These are phyloP conservation scores for Apodemia duryi DNA, from an alignment of 2,888 invertebrate species.

Conservation along the genomic window DNA sequence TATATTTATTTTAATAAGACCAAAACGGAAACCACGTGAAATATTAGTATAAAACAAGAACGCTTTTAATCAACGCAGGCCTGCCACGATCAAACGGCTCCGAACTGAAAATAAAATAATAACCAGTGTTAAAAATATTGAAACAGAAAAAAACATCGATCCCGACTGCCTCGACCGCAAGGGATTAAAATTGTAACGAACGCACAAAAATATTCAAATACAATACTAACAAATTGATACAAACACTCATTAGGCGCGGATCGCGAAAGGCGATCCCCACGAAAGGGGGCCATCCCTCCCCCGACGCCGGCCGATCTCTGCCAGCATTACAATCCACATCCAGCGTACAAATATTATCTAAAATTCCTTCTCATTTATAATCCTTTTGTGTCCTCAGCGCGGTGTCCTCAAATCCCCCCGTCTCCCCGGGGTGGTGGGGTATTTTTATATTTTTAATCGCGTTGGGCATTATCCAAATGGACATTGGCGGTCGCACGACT, in stretches of 20 bases:
- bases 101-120: slow-evolving; percentile 48
- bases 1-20: slow-evolving; percentile 18
- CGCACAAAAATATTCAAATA: slow-evolving; percentile 78
- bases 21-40: slow-evolving; percentile 35
- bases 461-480: slow-evolving; percentile 80
- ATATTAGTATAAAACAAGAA: slow-evolving; percentile 29
- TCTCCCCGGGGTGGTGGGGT: slow-evolving; percentile 54
- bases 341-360: slow-evolving; percentile 80
- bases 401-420: slow-evolving; percentile 68
- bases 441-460: slow-evolving; percentile 80
- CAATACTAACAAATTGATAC: slow-evolving; percentile 80
- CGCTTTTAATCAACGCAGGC: slow-evolving; percentile 66
- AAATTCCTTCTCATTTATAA: slow-evolving; percentile 81
- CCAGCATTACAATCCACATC: slow-evolving; percentile 77
- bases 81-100: slow-evolving; percentile 56
- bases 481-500: slow-evolving; percentile 73
- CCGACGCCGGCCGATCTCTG: slow-evolving; percentile 35
- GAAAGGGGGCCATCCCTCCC: slow-evolving; percentile 36
- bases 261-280: slow-evolving; percentile 61
- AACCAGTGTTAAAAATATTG: slow-evolving; percentile 48
- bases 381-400: slow-evolving; percentile 79
- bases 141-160: slow-evolving; percentile 61
- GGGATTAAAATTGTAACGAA: slow-evolving; percentile 78
- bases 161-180: slow-evolving; percentile 59
- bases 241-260: slow-evolving; percentile 77